Evolutionary conservation across 2,113 vertebrate genomes (phyloP), one percentile per base, ranked within the genome.

Genomic region (Gymnarchus niloticus): DNA sequence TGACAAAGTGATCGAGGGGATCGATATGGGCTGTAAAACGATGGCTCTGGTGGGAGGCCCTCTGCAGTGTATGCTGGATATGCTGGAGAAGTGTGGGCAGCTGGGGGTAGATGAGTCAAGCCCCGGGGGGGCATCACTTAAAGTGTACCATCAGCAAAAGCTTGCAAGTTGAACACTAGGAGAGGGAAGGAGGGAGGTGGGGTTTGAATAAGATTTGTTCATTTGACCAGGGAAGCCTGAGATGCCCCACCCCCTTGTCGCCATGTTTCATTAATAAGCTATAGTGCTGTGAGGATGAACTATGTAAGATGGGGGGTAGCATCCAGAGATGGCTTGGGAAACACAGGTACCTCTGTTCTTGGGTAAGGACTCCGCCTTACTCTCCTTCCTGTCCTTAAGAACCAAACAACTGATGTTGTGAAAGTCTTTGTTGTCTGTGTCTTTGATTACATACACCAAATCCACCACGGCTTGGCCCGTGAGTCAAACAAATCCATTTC

Each of bases 31-130:
- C 48, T 54, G 25, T 73, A 28, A 83, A 83, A 54, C 1, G 49
- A 83, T 56, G 49, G 37, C 54, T 83, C 28, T 83, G 82, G 37
- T n/a, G 82, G 82, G 56, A 51, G 37, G 17, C 77, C n/a, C 77
- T 51, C 49, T 9, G 28, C 49, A 52, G 28, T 21, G 28, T 25
- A 33, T 54, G 52, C 0, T 56, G 51, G 52, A n/a, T n/a, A 5
- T 82, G 25, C 81, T 56, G 25, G 25, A 51, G 49, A 54, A 28
- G 56, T 14, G 6, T 19, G 77, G 77, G 48, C 48, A 19, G 48
- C 25, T 33, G 49, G 10, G n/a, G 19, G 61, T 9, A 69, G 23
- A 54, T 4, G 14, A 82, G 51, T 7, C 28, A 37, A 28, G 81
- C 17, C n/a, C n/a, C n/a, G n/a, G n/a, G n/a, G n/a, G n/a, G n/a